Evolutionary conservation across 2,888 invertebrate species (phyloP).

Genomic region (Ischnus inquisitorius): DNA sequence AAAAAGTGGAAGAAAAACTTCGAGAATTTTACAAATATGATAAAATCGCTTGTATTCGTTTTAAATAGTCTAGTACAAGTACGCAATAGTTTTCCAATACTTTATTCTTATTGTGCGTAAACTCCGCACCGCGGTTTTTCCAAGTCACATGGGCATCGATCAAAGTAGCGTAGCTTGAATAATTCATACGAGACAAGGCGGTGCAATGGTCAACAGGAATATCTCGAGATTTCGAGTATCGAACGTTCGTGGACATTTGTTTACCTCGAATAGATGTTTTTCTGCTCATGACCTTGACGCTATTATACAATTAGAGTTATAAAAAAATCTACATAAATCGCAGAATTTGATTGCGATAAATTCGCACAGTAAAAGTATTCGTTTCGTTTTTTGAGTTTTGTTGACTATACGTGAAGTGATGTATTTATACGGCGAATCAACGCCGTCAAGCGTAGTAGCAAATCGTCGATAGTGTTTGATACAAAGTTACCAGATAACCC

Average conservation of each 20-base stretch:
- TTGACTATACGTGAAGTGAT: not conserved
- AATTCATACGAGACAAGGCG: not conserved
- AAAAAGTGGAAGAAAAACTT: too few relatives aligned
- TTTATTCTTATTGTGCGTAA: too few relatives aligned
- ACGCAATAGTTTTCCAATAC: too few relatives aligned
- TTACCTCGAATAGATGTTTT: not conserved
- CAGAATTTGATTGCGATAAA: not conserved
- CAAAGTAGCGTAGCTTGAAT: not conserved
- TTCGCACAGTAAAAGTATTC: too few relatives aligned
- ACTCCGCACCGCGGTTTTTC: too few relatives aligned
- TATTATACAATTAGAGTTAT: not conserved
- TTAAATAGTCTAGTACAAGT: too few relatives aligned
- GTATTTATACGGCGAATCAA: not conserved
- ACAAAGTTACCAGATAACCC: slow-evolving; percentile 82
- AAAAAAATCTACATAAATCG: not conserved
- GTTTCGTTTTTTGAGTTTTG: not conserved
- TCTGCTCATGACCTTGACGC: not conserved
- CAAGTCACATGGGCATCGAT: too few relatives aligned
- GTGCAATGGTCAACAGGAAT: not conserved
- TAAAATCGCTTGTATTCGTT: too few relatives aligned
- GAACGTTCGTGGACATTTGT: not conserved
- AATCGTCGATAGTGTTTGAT: slow-evolving; percentile 81
- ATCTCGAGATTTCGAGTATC: not conserved
- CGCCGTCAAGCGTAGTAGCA: slow-evolving; percentile 61
- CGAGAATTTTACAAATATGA: too few relatives aligned